Base-by-base conservation (phyloP, 2,797 vertebrate genomes). In the Simalia tracyae region DNA sequence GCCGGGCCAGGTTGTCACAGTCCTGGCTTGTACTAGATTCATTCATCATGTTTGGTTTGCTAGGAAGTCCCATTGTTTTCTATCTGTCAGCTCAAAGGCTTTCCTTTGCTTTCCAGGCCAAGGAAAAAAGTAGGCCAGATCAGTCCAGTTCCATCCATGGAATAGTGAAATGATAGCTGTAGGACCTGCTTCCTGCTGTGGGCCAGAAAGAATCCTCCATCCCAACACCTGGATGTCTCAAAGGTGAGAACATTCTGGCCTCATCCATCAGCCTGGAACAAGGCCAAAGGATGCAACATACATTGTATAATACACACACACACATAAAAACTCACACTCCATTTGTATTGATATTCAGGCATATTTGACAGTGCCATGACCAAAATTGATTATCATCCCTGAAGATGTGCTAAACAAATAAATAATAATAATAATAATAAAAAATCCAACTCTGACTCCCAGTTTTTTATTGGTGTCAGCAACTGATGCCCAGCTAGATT, bases 1-100 rank as follows among this genome's bases (percentile, higher is more conserved):
- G 1, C 26, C 50, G 2, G 3, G 26, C 2, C 11, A 84, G 36
- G 9, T 24, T 17, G 4, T 0, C 0, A 42, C 36, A 17, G 60
- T 50, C 31, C 2, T 56, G 36, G 72, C 72, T 81, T 81, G 36
- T 81, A 24, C 36, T 81, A 19, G 72, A 81, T 81, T 14, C 46
- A 64, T 59, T 36, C 14, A 81, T 81, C 60, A n/a, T 59, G 42
- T 54, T 59, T 59, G 17, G 57, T 10, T 81, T 81, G 72, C 72
- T 46, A 81, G 36, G 36, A 46, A 81, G 8, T 46, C 72, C 36
- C 59, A 60, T 60, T 60, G 59, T 60, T 60, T 60, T 60, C 59
- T 60, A 60, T 5, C 19, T 60, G 19, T 60, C 59, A 60, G 59
- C 59, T 60, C 59, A 60, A 60, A 60, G 7, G 59, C 17, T 60